Base-by-base conservation (phyloP, 2,888 invertebrate species). In the Dasypolia templi region DNA sequence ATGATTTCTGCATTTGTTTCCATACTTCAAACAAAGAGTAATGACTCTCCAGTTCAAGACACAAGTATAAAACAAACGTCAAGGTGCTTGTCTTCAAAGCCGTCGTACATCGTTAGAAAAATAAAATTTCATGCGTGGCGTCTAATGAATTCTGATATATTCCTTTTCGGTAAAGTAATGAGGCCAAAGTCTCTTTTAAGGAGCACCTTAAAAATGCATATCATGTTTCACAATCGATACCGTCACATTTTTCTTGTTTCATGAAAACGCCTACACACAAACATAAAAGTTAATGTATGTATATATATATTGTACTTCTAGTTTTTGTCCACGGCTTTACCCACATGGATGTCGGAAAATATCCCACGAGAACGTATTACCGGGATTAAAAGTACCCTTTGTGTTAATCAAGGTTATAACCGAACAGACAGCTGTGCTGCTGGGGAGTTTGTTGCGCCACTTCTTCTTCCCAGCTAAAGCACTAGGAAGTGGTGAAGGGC, bases 211-310 rank as follows among this genome's bases (percentile, higher is more conserved):
- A 85, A 87, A 86, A 73, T 88, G 85, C 87, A 87, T 87, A 87
- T 88, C 86, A 83, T 85, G 84, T 83, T 77, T 69, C 81, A 77
- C 82, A 87, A 87, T 90, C 88, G 81, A 90, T 89, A 86, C 69
- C 56, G 65, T 72, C 76, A 81, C 64, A 82, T 88, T 89, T 87
- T 86, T 77, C 79, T 87, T 77, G 76, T 85, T 73, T 64, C 69
- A 74, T 62, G 70, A 73, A 84, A 79, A 83, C 84, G 72, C 83
- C 85, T 79, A 86, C 75, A 83, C 75, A 80, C 59, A 80, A 86
- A 85, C 74, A 81, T 75, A 74, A 81, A 81, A 64, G 35, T 58
- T 35, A 72, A 11, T 71, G 46, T 46, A 53, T 17, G 11, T n/a
- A 26, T 35, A 64, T 51, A 5, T 32, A 61, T 44, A 26, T 19